Percentiles rank a stretch among this genome's conserved stretches.
phyloP scores from a whole-genome alignment of 2,113 vertebrate species.

The Hydrochoerus hydrochaeris region DNA sequence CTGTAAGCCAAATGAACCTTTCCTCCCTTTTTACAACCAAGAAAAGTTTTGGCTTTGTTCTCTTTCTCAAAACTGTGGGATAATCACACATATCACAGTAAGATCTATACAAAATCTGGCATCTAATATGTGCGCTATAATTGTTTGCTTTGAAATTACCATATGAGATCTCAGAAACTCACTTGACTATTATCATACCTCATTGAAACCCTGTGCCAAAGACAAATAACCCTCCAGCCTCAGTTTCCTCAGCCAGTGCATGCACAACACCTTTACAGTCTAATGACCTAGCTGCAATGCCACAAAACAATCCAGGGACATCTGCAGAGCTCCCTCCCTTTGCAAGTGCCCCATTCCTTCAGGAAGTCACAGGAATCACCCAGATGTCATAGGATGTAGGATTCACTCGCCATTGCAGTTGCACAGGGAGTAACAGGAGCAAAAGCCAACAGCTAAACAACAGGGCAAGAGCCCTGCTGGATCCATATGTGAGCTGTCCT shows the following conservation, averaged over 20 bases:
- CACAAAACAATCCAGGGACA: neutral
- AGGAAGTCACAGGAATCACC: neutral
- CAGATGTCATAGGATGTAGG: neutral
- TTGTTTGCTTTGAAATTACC: conserved; percentile 2
- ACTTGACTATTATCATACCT: neutral
- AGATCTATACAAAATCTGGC: neutral
- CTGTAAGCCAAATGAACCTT: neutral
- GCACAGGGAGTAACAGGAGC: neutral
- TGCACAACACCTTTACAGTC: neutral
- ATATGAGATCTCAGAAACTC: neutral
- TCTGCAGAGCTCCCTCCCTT: too few species aligned
- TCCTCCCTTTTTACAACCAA: neutral
- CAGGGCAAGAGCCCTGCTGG: neutral
- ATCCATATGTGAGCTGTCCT: neutral
- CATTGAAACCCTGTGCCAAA: neutral
- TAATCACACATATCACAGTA: neutral
- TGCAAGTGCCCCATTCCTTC: neutral
- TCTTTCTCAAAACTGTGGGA: neutral
- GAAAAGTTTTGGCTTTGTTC: neutral
- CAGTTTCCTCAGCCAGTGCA: neutral
- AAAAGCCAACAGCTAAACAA: neutral
- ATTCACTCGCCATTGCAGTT: neutral
- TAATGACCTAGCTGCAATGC: neutral
- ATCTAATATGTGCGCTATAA: neutral
- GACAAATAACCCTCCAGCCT: neutral